Evolutionary conservation across 1,140 invertebrate genomes (phyloP), one percentile per base, ranked within the genome.

Genomic region (Drosophila trapezifrons): DNA sequence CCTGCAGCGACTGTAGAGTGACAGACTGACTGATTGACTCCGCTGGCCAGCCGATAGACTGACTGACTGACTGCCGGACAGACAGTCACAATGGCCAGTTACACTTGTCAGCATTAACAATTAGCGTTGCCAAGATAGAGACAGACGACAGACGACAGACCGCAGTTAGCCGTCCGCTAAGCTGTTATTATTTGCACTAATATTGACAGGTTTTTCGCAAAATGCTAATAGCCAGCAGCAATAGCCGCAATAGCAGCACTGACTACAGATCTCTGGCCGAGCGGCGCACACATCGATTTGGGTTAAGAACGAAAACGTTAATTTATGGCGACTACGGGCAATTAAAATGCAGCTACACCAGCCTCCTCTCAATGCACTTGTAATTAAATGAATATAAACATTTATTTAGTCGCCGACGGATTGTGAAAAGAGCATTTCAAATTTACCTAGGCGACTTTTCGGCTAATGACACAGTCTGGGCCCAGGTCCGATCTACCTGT

Each of bases 121-220:
- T 89, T 89, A 89, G 74, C 80, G 78, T 84, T 65, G 66, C 45
- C 37, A 43, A 49, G 78, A 64, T 42, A 76, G 65, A 66, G 65
- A 58, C 43, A 76, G 65, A 65, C n/a, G n/a, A n/a, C n/a, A n/a
- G n/a, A n/a, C n/a, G 65, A 58, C 43, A 49, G 52, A 57, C 54
- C 55, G 75, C 56, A 70, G 64, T 80, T 85, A 78, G 82, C 74
- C 74, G 69, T 58, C 63, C 59, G 52, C 76, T 78, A 77, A 84
- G 84, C 84, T 89, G 84, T 89, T 84, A 89, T 89, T 89, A 89
- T 89, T 89, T 89, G 84, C 84, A 89, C 84, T 89, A 89, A 89
- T 89, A 89, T 89, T 89, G 84, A 89, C 84, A 89, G 84, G 80
- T 87, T 87, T 80, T 89, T 84, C 64, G 67, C 76, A 89, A 89